phyloP scores from a whole-genome alignment of 2,113 vertebrate genomes.

The Pelodiscus sinensis region DNA sequence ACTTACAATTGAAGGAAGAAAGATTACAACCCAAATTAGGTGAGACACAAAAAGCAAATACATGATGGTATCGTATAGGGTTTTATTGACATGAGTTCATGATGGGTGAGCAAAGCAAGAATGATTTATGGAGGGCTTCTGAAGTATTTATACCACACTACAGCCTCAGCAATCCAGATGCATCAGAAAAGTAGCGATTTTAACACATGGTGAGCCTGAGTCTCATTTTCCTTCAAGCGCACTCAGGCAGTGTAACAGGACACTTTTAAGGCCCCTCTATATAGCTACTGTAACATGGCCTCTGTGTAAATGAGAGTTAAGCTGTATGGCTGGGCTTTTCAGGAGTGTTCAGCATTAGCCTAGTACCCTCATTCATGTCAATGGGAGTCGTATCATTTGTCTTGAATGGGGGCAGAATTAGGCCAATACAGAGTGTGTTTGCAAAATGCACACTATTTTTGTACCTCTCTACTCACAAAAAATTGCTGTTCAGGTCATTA shows the following conservation, averaged over 20 bases:
- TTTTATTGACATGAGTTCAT: neutral
- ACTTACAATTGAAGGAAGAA: neutral
- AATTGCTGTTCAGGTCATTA: constrained; percentile 5
- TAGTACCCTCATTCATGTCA: constrained; percentile 34
- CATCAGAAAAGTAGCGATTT: neutral
- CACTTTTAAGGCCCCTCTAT: constrained; percentile 57
- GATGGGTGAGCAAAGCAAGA: neutral
- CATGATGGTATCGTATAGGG: neutral
- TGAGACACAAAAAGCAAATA: neutral
- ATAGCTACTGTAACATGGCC: constrained; percentile 42
- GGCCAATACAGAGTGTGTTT: neutral
- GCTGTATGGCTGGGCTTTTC: constrained; percentile 45
- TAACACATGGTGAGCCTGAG: neutral
- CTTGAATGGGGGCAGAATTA: constrained; percentile 1
- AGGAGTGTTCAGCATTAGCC: constrained; percentile 32
- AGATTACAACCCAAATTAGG: neutral
- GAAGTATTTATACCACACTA: neutral
- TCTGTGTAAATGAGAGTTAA: constrained; percentile 43
- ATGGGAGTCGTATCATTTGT: constrained; percentile 28
- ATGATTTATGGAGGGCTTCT: neutral
- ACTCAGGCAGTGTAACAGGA: neutral
- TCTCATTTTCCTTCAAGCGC: neutral
- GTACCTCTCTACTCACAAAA: constrained; percentile 1
- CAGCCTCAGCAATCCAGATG: neutral
- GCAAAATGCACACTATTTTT: constrained; percentile 17